Evolutionary conservation across 1,140 invertebrate genomes (phyloP).

Genomic region (Oncopodura yosiiana): DNA sequence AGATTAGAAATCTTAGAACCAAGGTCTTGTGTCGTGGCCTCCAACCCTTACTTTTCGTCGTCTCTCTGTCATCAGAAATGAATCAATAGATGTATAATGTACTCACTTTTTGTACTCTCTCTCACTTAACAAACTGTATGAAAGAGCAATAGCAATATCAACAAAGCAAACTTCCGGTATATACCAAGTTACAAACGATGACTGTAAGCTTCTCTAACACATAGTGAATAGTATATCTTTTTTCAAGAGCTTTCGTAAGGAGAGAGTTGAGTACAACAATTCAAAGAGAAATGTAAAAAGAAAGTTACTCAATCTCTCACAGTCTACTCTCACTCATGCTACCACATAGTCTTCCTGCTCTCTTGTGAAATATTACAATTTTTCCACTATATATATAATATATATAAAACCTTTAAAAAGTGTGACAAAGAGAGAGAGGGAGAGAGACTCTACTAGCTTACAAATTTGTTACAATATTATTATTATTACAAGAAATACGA

Average conservation of each 20-base stretch:
- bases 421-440: too few relatives aligned
- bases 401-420: too few relatives aligned
- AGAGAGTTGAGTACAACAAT: too few relatives aligned
- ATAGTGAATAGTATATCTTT: neutral
- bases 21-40: conserved; percentile 13
- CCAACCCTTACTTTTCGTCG: neutral
- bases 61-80: neutral
- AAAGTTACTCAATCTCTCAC: neutral
- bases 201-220: neutral
- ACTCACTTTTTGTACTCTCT: conserved; percentile 10
- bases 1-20: conserved; percentile 23
- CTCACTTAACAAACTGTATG: neutral
- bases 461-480: too few relatives aligned
- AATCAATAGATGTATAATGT: neutral
- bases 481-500: too few relatives aligned
- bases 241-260: neutral
- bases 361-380: too few relatives aligned
- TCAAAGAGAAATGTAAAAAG: conserved; percentile 3
- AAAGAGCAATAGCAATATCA: conserved; percentile 20
- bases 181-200: conserved; percentile 23
- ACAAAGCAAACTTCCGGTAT: conserved; percentile 30
- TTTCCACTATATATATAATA: neutral
- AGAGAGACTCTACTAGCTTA: too few relatives aligned
- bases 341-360: neutral
- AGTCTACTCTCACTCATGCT: neutral